Evolutionary conservation across 2,888 invertebrate species (phyloP).

Genomic region (Anoplius nigerrimus): DNA sequence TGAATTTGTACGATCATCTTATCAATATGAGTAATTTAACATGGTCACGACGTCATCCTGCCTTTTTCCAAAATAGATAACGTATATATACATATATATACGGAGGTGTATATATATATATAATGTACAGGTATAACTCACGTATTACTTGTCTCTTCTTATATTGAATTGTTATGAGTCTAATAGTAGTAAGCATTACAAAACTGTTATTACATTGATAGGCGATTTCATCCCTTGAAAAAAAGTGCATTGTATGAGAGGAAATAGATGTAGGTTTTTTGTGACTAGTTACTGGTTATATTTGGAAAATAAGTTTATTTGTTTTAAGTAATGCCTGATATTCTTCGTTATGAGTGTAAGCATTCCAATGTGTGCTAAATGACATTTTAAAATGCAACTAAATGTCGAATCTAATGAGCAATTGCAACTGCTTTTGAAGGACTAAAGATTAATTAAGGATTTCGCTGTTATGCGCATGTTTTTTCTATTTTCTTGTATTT

Average conservation of each 20-base stretch:
- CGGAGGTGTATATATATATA: conserved; percentile 5
- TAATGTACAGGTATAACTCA: not conserved
- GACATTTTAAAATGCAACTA: not conserved
- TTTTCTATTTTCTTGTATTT: conserved; percentile 27
- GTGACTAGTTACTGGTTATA: not conserved
- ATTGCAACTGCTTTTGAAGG: conserved; percentile 22
- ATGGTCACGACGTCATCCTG: conserved; percentile 24
- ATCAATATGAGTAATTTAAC: conserved; percentile 19
- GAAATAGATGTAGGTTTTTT: conserved; percentile 1
- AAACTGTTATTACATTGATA: too few species aligned
- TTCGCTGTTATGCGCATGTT: conserved; percentile 21
- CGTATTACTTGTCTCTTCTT: conserved; percentile 50
- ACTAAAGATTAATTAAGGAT: conserved; percentile 14
- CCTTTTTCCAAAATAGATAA: conserved; percentile 9
- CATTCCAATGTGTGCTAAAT: not conserved
- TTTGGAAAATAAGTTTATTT: too few species aligned
- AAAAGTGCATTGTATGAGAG: not conserved
- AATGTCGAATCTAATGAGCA: not conserved
- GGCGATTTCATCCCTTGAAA: too few species aligned
- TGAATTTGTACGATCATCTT: conserved; percentile 12
- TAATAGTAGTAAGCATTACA: not conserved
- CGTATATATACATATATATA: conserved; percentile 11
- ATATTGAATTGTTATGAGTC: conserved; percentile 6
- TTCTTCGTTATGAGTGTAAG: not conserved
- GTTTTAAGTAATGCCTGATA: not conserved